Evolutionary conservation across 2,113 vertebrate species (phyloP).

Genomic region (Empidonax alnorum): DNA sequence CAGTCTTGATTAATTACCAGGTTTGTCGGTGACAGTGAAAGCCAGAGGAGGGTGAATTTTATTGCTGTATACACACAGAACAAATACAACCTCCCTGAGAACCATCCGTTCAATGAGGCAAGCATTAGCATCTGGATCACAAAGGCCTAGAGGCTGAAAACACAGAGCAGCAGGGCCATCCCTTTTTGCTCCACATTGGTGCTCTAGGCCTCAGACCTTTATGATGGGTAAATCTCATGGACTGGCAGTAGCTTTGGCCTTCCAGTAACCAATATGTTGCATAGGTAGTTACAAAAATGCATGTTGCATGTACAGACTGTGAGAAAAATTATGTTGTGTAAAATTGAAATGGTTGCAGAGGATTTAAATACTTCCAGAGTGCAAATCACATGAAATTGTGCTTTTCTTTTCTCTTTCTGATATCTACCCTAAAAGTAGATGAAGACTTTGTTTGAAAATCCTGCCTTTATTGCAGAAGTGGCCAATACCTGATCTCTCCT

Average conservation of each 20-base stretch:
- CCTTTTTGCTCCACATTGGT: background rate
- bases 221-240: background rate
- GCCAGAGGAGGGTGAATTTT: conserved; percentile 24
- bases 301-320: rapidly evolving
- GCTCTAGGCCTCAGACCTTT: background rate
- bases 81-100: conserved; percentile 32
- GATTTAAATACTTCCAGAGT: background rate
- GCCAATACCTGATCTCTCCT: background rate
- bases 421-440: background rate
- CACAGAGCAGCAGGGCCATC: background rate
- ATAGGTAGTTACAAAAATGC: rapidly evolving
- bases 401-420: background rate
- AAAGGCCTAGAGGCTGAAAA: conserved; percentile 28
- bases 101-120: conserved; percentile 29
- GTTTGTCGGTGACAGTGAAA: conserved; percentile 55
- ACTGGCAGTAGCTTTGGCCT: background rate
- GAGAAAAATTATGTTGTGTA: background rate
- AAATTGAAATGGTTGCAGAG: background rate
- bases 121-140: background rate
- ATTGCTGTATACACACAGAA: background rate
- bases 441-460: background rate
- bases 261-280: background rate
- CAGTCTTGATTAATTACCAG: conserved; percentile 74
- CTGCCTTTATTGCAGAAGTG: background rate
- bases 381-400: background rate